phyloP scores from a whole-genome alignment of 2,113 vertebrate genomes.

The Eubucco bourcierii region DNA sequence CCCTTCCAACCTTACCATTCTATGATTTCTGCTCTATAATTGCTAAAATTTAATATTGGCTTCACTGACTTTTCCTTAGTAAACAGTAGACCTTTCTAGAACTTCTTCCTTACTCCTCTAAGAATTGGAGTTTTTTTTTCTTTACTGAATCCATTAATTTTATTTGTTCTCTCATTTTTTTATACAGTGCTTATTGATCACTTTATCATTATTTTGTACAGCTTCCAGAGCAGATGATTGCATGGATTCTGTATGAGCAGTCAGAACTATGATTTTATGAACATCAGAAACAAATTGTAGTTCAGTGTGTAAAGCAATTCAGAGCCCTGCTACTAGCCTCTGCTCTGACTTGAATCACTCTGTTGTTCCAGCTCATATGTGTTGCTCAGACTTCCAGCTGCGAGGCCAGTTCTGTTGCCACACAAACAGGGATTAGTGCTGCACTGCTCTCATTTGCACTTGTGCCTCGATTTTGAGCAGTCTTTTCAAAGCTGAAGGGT shows the following conservation, averaged over 20 bases:
- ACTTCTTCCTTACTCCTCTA: not conserved
- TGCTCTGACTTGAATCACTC: conserved; percentile 43
- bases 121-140: not conserved
- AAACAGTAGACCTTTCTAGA: not conserved
- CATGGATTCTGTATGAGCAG: not conserved
- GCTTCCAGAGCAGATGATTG: not conserved
- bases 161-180: not conserved
- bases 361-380: not conserved
- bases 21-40: not conserved
- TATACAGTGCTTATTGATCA: not conserved
- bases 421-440: conserved; percentile 46
- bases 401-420: not conserved
- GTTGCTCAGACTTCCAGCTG: conserved; percentile 33
- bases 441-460: not conserved
- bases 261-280: not conserved
- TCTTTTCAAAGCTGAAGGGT: not conserved
- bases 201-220: not conserved
- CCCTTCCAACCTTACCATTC: no score
- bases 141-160: not conserved
- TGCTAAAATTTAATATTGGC: not conserved
- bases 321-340: not conserved
- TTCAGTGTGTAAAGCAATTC: conserved; percentile 23
- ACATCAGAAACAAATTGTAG: not conserved
- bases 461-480: not conserved
- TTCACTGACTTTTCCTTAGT: not conserved